phyloP scores from a whole-genome alignment of 2,888 invertebrate species.

The Erynnis tages region DNA sequence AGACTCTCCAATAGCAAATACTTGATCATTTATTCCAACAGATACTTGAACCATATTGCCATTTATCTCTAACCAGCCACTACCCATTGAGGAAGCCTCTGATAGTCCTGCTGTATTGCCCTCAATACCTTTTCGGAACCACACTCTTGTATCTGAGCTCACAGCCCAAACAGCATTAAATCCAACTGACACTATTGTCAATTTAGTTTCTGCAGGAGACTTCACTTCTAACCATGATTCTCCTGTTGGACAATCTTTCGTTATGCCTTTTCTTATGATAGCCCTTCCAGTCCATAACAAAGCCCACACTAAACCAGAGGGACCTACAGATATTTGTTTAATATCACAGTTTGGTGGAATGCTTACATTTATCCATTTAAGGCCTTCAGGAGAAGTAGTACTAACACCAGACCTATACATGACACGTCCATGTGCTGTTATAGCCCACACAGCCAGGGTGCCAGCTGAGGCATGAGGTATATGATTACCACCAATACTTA shows the following conservation, averaged over 20 bases:
- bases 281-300: constrained; percentile 91
- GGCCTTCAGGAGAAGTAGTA: constrained; percentile 92
- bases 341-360: constrained; percentile 91
- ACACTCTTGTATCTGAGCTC: constrained; percentile 90
- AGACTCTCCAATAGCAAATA: constrained; percentile 91
- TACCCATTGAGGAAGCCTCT: constrained; percentile 89
- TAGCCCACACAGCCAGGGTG: constrained; percentile 93
- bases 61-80: constrained; percentile 94
- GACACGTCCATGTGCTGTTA: constrained; percentile 94
- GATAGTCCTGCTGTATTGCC: constrained; percentile 86
- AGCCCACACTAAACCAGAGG: constrained; percentile 94
- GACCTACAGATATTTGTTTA: constrained; percentile 91
- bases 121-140: constrained; percentile 91
- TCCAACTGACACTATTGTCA: constrained; percentile 91
- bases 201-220: constrained; percentile 85
- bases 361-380: constrained; percentile 90
- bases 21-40: constrained; percentile 94
- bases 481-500: constrained; percentile 92
- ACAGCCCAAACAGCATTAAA: constrained; percentile 90
- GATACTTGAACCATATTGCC: constrained; percentile 91
- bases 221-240: constrained; percentile 90
- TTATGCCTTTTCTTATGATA: constrained; percentile 91
- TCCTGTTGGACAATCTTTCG: constrained; percentile 87
- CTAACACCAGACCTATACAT: constrained; percentile 93
- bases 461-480: constrained; percentile 89